These are phyloP conservation scores for Cosmia trapezina DNA, from an alignment of 2,888 invertebrate species.

Conservation along the genomic window DNA sequence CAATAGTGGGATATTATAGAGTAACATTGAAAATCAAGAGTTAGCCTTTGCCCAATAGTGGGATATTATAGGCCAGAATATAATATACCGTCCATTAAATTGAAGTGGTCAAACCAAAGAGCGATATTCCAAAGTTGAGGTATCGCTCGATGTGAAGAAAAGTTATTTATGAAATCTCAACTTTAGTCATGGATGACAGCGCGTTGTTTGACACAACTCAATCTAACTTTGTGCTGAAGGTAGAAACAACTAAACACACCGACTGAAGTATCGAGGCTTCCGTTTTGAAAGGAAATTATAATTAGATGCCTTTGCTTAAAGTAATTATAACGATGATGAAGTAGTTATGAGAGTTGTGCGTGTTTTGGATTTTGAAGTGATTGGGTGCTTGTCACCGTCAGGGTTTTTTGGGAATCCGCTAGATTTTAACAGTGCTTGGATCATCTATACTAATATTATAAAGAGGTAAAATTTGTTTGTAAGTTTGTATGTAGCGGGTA, in stretches of 20 bases:
- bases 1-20: neutral
- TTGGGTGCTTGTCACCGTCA: neutral
- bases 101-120: neutral
- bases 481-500: too few relatives aligned
- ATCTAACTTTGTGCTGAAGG: slow-evolving; percentile 40
- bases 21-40: neutral
- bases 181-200: neutral
- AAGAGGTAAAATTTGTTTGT: too few relatives aligned
- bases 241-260: slow-evolving; percentile 10
- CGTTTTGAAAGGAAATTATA: slow-evolving; percentile 15
- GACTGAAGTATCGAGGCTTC: slow-evolving; percentile 1
- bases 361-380: neutral
- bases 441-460: too few relatives aligned
- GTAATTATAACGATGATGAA: slow-evolving; percentile 20
- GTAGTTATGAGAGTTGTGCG: neutral
- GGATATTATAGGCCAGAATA: neutral
- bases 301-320: slow-evolving; percentile 9
- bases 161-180: slow-evolving; percentile 26
- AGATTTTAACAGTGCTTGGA: neutral
- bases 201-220: slow-evolving; percentile 36
- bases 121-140: slow-evolving; percentile 8
- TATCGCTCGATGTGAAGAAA: slow-evolving; percentile 1
- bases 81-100: neutral
- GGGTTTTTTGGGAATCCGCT: neutral
- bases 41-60: neutral